Base-by-base conservation (phyloP, 2,888 invertebrate genomes). In the Drosophila subsilvestris region DNA sequence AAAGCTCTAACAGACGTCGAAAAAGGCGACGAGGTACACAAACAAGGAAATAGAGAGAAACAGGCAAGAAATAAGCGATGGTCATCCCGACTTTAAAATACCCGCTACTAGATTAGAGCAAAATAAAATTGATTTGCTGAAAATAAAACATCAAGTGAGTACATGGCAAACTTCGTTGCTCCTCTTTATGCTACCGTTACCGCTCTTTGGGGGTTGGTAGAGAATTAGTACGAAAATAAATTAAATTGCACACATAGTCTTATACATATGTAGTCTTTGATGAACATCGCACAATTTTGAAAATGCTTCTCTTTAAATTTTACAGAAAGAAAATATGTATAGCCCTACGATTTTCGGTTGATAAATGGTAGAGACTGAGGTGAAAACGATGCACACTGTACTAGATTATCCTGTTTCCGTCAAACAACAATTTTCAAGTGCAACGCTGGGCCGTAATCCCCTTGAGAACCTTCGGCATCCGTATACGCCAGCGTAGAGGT, bases 361-460 rank as follows among this genome's bases (percentile, higher is more conserved):
- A 12, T 8, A 7, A 8, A 29, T 17, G 2, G 50, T 22, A 25
- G 8, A 27, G 22, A 25, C 14, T 7, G 54, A 27, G 37, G 22
- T 50, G 10, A 44, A 59, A 59, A 42, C 42, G 61, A 69, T 61
- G 61, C n/a, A 54, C 69, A 43, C 53, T 20, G 37, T 42, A 17
- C 61, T 49, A 54, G 71, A 66, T 71, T 66, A 71, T 75, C 71
- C 75, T 55, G 71, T 63, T 71, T 60, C 74, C 65, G 70, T 20
- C 57, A 65, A 74, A 63, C 63, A 73, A 29, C 37, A 55, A 63
- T 76, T 82, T 84, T 81, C 82, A 82, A 83, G 84, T 75, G 86
- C 84, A 80, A 47, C 61, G 54, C 83, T 75, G 78, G 78, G 74
- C 74, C 76, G 72, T 84, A 82, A 82, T 85, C 83, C 82, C 45